Evolutionary conservation across 2,113 vertebrate genomes (phyloP).

Genomic region (Vulpes ferrilata): DNA sequence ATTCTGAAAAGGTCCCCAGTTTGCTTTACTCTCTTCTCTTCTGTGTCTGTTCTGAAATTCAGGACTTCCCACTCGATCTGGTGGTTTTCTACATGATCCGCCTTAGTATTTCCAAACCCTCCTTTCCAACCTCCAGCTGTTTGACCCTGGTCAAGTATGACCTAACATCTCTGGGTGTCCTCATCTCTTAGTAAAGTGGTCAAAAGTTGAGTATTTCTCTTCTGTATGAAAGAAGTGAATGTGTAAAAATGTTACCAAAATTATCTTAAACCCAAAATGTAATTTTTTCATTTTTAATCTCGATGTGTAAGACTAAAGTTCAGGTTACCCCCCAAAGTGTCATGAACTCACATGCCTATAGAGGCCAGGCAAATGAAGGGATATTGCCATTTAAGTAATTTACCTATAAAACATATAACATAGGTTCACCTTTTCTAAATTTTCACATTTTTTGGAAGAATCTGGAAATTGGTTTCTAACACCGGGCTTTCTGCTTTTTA

Average conservation of each 20-base stretch:
- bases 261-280: background rate
- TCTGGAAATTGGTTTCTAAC: background rate
- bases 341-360: background rate
- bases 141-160: background rate
- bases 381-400: background rate
- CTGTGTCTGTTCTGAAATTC: background rate
- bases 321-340: background rate
- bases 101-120: background rate
- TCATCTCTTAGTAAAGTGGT: background rate
- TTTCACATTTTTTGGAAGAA: slow-evolving; percentile 30
- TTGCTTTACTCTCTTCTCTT: background rate
- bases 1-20: background rate
- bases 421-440: background rate
- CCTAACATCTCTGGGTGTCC: background rate
- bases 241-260: background rate
- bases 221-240: background rate
- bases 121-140: background rate
- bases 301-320: background rate
- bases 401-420: background rate
- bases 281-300: background rate
- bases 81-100: background rate
- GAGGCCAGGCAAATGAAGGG: background rate
- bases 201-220: background rate
- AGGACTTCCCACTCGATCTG: background rate
- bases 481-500: background rate